Evolutionary conservation across 2,113 vertebrate species (phyloP).

Genomic region (Gyps fulvus): DNA sequence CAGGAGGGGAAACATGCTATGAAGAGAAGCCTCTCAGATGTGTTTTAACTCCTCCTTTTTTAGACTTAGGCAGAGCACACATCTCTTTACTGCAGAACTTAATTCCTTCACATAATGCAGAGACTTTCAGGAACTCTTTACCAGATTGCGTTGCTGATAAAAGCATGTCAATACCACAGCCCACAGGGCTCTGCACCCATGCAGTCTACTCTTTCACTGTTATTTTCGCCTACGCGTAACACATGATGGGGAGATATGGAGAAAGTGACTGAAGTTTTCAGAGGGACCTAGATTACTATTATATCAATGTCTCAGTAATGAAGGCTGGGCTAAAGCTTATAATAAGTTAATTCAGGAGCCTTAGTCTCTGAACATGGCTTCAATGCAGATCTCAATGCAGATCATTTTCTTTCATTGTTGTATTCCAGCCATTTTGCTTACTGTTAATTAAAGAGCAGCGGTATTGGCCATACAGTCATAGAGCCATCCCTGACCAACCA

Average conservation of each 20-base stretch:
- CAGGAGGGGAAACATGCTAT: not conserved
- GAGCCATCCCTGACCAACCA: not conserved
- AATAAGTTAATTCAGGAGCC: not conserved
- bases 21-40: not conserved
- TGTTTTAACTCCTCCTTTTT: not conserved
- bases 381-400: not conserved
- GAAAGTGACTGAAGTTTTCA: not conserved
- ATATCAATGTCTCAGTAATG: not conserved
- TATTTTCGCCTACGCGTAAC: not conserved
- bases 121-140: slow-evolving; percentile 36
- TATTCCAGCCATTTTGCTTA: not conserved
- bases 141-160: slow-evolving; percentile 5
- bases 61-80: not conserved
- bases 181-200: not conserved
- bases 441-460: not conserved
- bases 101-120: not conserved
- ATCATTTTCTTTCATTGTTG: not conserved
- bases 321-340: not conserved
- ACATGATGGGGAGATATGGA: not conserved
- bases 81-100: not conserved
- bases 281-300: not conserved
- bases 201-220: not conserved
- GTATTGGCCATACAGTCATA: not conserved
- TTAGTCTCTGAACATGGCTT: not conserved
- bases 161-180: not conserved